Evolutionary conservation across 2,888 invertebrate species (phyloP), one percentile per base, ranked within the genome.

Genomic region (Chromoteleia sp.): DNA sequence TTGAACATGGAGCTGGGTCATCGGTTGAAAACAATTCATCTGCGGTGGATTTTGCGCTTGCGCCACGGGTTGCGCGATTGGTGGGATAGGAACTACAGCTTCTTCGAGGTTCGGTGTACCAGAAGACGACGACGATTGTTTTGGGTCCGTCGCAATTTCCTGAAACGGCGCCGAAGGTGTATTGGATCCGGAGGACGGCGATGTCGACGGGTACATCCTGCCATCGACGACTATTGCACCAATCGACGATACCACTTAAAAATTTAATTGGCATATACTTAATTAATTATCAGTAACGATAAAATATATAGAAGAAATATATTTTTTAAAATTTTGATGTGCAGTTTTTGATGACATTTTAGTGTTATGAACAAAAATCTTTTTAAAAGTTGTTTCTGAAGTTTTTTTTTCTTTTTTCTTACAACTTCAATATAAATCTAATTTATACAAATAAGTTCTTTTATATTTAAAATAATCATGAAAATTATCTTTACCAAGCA

Each of bases 161-260:
- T 56, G 84, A 19, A 85, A 85, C 7, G 88, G 70, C 19, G 84
- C 85, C 14, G 88, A 86, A 17, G 89, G 86, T 2, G 89, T 85
- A 25, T 83, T 87, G 10, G 88, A 77, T 2, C 87, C 86, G 8
- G 89, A 86, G 0, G 87, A 73, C 12, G 90, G 89, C 8, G 89
- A 90, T 41, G 86, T 78, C 1, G 93, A 92, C 30, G 95, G 94
- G 93, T 96, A 96, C 84, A 96, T 94, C 90, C 96, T 94, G 75
- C 97, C 97, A 92, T 97, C 97, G 78, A 97, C 97, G 45, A 97
- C 95, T 87, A 97, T 96, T 81, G 95, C 95, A 82, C 97, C 97
- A 89, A 97, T 95, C 59, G 94, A 94, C 52, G 95, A 95, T 85
- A 97, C 93, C 83, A 96, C 96, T 96, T 90, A 15, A 67, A 8